Conservation (phyloP, 2,797 vertebrate genomes). For the Macroramphosus scolopax region DNA sequence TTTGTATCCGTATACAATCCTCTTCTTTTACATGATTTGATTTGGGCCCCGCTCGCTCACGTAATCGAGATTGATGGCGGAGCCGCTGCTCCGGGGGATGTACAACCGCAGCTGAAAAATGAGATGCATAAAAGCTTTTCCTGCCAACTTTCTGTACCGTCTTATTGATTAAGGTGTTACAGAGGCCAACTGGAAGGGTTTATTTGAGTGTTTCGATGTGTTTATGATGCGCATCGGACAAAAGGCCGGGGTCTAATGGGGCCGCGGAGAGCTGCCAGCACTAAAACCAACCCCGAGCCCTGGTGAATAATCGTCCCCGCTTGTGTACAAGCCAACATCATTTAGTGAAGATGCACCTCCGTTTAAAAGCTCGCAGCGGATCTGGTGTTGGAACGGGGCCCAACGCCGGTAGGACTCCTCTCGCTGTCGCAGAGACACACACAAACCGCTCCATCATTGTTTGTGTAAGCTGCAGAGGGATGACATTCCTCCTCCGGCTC, state of each 20-base stretch:
- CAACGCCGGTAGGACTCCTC: slow-evolving; percentile 27
- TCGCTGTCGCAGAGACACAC: slow-evolving; percentile 1
- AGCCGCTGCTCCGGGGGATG: slow-evolving; percentile 10
- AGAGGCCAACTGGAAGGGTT: slow-evolving; percentile 52
- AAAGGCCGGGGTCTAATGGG: slow-evolving; percentile 60
- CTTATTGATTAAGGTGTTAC: slow-evolving; percentile 65
- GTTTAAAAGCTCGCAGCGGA: too few species aligned
- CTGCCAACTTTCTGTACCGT: slow-evolving; percentile 25
- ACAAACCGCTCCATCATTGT: slow-evolving; percentile 21
- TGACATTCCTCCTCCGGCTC: slow-evolving; percentile 13
- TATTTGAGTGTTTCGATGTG: slow-evolving; percentile 66
- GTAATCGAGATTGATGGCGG: slow-evolving; percentile 48
- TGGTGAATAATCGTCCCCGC: slow-evolving; percentile 47
- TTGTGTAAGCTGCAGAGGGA: slow-evolving; percentile 32
- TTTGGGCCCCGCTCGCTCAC: slow-evolving; percentile 31
- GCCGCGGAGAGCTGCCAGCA: slow-evolving; percentile 47
- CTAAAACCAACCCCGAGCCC: slow-evolving; percentile 50
- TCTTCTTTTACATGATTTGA: slow-evolving; percentile 49
- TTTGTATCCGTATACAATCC: too few species aligned
- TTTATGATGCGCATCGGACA: slow-evolving; percentile 58
- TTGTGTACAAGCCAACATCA: too few species aligned
- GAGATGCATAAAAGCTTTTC: slow-evolving; percentile 64
- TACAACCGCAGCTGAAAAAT: slow-evolving; percentile 42
- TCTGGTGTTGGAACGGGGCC: slow-evolving; percentile 45
- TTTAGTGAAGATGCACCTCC: slow-evolving; percentile 50